Evolutionary conservation across 2,113 vertebrate genomes (phyloP).

Genomic region (Larimichthys crocea): DNA sequence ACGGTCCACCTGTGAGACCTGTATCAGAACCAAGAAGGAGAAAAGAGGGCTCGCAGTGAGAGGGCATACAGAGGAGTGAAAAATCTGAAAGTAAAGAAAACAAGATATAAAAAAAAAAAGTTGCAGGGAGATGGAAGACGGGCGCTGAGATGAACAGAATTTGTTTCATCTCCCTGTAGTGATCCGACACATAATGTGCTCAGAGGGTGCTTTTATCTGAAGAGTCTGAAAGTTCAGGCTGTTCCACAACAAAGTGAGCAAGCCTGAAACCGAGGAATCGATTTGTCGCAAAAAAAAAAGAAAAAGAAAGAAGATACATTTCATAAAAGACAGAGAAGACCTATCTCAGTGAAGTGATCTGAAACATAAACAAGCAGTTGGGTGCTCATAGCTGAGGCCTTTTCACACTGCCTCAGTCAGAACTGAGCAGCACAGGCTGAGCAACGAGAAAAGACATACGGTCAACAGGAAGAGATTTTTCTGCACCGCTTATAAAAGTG

Average conservation of each 20-base stretch:
- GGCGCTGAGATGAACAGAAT: constrained; percentile 1
- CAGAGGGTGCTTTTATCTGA: constrained; percentile 27
- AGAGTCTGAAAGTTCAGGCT: constrained; percentile 17
- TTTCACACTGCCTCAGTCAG: not conserved
- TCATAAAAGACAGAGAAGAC: constrained; percentile 10
- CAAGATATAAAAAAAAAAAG: constrained; percentile 34
- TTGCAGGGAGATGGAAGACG: not conserved
- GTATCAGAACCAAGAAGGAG: constrained; percentile 4
- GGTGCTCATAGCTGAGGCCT: not conserved
- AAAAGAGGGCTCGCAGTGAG: not conserved
- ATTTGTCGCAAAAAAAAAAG: constrained; percentile 20
- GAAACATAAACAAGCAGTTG: not conserved
- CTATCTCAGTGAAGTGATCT: not conserved
- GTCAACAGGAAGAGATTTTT: not conserved
- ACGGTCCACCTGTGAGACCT: constrained; percentile 9
- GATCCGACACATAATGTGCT: constrained; percentile 29
- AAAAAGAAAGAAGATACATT: not conserved
- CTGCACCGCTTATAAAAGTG: not conserved
- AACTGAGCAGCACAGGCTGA: not conserved
- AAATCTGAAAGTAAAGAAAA: constrained; percentile 26
- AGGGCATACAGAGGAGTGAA: not conserved
- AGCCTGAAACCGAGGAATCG: not conserved
- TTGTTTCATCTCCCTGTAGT: constrained; percentile 28
- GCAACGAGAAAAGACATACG: not conserved
- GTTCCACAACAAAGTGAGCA: constrained; percentile 31